Percentiles rank a stretch among this genome's conserved stretches.
Evolutionary conservation across 2,888 invertebrate genomes (phyloP).

Genomic region (Agrilus cyanescens): DNA sequence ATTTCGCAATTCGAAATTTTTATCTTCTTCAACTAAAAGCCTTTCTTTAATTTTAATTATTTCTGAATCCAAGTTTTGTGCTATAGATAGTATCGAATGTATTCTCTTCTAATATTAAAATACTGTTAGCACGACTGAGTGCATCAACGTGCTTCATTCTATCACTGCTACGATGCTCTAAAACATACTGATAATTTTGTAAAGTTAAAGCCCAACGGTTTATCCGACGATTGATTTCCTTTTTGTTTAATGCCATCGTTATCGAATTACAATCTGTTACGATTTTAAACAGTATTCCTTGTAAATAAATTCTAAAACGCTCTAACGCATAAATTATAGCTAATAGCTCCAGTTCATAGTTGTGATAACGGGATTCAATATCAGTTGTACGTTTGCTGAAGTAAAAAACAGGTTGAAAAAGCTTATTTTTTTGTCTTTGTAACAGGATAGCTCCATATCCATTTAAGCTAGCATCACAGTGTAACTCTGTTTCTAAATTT

Average conservation of each 20-base stretch:
- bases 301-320: conserved; percentile 20
- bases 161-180: conserved; percentile 16
- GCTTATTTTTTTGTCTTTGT: conserved; percentile 12
- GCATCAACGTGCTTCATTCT: conserved; percentile 23
- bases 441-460: conserved; percentile 25
- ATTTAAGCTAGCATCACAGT: conserved; percentile 24
- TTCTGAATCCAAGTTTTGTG: no score
- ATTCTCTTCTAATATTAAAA: conserved; percentile 2
- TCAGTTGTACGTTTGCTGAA: conserved; percentile 23
- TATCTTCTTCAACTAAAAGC: background rate
- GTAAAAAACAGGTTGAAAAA: conserved; percentile 24
- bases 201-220: conserved; percentile 9
- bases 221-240: conserved; percentile 3
- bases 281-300: conserved; percentile 21
- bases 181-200: conserved; percentile 16
- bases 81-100: no score
- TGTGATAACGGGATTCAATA: conserved; percentile 23
- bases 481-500: conserved; percentile 21
- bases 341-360: conserved; percentile 24
- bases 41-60: background rate
- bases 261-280: conserved; percentile 22
- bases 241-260: conserved; percentile 19
- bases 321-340: conserved; percentile 19
- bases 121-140: conserved; percentile 1
- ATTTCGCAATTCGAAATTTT: background rate